Base-by-base conservation (phyloP, 2,797 vertebrate species). In the Acrossocheilus wenchowensis region DNA sequence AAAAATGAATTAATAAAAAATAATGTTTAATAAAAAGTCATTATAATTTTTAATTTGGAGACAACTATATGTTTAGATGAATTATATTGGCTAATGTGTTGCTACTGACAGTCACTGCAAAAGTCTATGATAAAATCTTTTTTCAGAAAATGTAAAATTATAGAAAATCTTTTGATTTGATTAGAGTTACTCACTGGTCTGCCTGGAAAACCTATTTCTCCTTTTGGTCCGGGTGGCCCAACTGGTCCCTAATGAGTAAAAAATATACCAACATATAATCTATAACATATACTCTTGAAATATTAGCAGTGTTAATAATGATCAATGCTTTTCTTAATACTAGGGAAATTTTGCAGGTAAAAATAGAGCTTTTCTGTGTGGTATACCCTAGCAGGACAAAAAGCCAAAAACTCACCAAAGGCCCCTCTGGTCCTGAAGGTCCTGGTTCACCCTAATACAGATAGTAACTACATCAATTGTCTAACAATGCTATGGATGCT, bases 151-250 rank as follows among this genome's bases (percentile, higher is more conserved):
- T 12, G 10, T 36, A 23, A 78, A 78, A 57, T 78, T 6, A 34
- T 19, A 8, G 19, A 77, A 39, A 54, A 77, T 39, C 0, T 23
- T 3, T 77, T 10, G 30, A 52, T 77, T 77, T 77, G 19, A 77
- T 66, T 4, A 82, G 30, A 64, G 1, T 80, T 81, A 92, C 97
- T 96, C 88, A 99, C 98, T 0, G 98, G 96, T 93, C 98, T 94
- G 60, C 98, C 98, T 0, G 98, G 98, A 62, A 99, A 92, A 81
- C 98, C 98, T 0, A 98, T 96, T 92, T 99, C 98, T 89, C 98
- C 98, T 78, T 99, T 99, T 75, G 91, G 91, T 43, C 97, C 97
- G 0, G 87, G 30, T 69, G 88, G 82, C 68, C 94, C 94, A n/a
- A 54, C 17, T 0, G 88, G 78, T 88, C 94, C 95, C 95, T 95